Evolutionary conservation across 2,888 invertebrate species (phyloP), one percentile per base, ranked within the genome.

Genomic region (Papilio elwesi): DNA sequence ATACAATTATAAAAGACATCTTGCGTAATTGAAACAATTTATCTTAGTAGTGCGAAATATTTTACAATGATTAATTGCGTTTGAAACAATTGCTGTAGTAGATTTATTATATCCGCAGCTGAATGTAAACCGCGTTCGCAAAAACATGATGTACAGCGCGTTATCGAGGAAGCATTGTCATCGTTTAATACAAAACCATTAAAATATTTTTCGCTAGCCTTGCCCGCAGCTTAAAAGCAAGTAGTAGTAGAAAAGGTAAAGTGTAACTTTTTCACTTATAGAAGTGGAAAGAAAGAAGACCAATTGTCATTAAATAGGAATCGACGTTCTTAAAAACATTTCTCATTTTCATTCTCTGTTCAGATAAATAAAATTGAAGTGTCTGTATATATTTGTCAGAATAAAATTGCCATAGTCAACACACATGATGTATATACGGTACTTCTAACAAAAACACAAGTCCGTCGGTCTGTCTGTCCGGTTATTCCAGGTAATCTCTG

Each of bases 71-170:
- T 69, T 49, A 69, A 59, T 69, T 26, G 62, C 49, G 43, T 16
- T 16, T 16, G 62, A 12, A 62, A 69, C 69, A 49, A 68, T 62
- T 52, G 51, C 15, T 51, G 51, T 9, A 62, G 38, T 43, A 69
- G 51, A 69, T 69, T 69, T 62, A 69, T 69, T 62, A 69, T 51
- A 43, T 62, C 49, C 69, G 16, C 38, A 43, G 69, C 48, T 62
- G 59, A 62, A 62, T 69, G 69, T 51, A 69, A 69, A 69, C 16
- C 15, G 51, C 69, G 62, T 43, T 43, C 62, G 51, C 69, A 16
- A 51, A 69, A 69, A 69, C 69, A 51, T 69, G 62, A 69, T 62
- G 16, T 62, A 62, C 51, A 15, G 59, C 49, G 57, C 16, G 13
- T 67, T 49, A 57, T 49, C 49, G 49, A 68, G 49, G 11, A 49